phyloP scores from a whole-genome alignment of 2,797 vertebrate species.

The Esox lucius region DNA sequence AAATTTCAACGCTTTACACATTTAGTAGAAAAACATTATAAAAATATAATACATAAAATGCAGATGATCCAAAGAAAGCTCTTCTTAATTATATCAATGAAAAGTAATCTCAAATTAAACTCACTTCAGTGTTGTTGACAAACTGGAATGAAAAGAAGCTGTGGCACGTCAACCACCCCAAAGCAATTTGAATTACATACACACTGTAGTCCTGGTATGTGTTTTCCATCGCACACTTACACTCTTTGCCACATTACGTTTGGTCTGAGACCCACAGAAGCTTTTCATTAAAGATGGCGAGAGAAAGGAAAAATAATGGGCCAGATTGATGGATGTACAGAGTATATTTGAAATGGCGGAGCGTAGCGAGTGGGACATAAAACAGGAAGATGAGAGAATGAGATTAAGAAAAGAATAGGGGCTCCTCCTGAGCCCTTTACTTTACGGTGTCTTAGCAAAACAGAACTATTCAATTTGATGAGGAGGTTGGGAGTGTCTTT shows the following conservation, averaged over 20 bases:
- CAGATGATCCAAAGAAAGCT: too few relatives aligned
- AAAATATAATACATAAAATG: too few relatives aligned
- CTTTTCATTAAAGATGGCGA: conserved; percentile 56
- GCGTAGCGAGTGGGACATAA: background rate
- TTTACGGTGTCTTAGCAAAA: background rate
- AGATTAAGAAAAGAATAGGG: background rate
- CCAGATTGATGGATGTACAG: conserved; percentile 20
- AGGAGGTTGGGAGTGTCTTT: background rate
- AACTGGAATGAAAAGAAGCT: too few relatives aligned
- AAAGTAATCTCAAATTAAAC: too few relatives aligned
- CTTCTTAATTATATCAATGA: too few relatives aligned
- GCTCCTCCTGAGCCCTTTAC: background rate
- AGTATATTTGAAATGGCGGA: conserved; percentile 48
- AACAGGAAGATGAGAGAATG: conserved; percentile 23
- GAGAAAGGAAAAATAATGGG: background rate
- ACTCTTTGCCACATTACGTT: conserved; percentile 40
- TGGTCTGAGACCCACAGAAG: conserved; percentile 41
- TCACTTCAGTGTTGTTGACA: too few relatives aligned
- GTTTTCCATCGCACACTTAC: background rate
- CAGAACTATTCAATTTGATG: background rate
- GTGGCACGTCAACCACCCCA: too few relatives aligned
- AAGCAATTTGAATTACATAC: background rate
- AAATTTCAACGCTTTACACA: too few relatives aligned
- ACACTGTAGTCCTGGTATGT: background rate
- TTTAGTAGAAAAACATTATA: too few relatives aligned